These are phyloP conservation scores for Asarcornis scutulata DNA, from an alignment of 2,113 vertebrate species.

Conservation along the genomic window DNA sequence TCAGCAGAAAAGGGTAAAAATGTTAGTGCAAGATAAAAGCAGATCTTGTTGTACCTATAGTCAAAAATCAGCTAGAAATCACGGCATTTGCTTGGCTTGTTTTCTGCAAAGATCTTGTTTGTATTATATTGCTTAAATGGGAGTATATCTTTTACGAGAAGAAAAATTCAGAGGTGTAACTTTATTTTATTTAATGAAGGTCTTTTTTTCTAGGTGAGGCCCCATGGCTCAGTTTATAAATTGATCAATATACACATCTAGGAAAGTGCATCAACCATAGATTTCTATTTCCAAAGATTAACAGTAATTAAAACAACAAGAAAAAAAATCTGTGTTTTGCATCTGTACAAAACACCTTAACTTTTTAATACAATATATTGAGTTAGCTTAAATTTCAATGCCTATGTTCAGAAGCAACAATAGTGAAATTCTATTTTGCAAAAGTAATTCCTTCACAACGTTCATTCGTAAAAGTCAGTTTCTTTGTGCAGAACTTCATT, in stretches of 20 bases:
- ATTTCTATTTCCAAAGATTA: background rate
- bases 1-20: background rate
- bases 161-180: background rate
- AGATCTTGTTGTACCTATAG: background rate
- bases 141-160: background rate
- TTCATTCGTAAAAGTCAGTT: background rate
- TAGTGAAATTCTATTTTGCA: background rate
- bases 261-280: background rate
- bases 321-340: background rate
- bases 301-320: background rate
- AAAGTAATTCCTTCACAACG: background rate
- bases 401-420: background rate
- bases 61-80: background rate
- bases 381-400: background rate
- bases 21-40: background rate
- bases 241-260: background rate
- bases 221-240: background rate
- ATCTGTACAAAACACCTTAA: background rate
- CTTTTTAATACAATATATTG: background rate
- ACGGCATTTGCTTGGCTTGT: background rate
- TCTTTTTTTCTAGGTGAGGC: background rate
- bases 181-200: background rate
- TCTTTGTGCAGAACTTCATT: background rate
- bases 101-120: background rate
- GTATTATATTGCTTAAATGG: background rate